Evolutionary conservation across 2,113 vertebrate genomes (phyloP).

Genomic region (Mastomys natalensis): DNA sequence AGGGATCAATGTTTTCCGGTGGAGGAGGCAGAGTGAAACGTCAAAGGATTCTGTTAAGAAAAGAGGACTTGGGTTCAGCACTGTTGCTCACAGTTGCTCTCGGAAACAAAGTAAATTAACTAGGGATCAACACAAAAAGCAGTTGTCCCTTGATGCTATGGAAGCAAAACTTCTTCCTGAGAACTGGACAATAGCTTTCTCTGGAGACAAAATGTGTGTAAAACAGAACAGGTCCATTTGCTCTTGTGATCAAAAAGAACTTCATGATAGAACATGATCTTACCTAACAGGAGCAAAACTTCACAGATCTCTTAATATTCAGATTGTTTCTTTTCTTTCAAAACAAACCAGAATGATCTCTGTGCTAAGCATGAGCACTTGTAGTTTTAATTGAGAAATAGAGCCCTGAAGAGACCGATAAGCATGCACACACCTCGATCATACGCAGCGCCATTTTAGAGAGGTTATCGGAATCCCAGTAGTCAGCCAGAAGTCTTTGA

Average conservation of each 20-base stretch:
- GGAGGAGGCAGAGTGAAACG: background rate
- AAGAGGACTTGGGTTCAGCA: background rate
- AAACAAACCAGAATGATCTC: background rate
- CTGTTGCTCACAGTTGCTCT: background rate
- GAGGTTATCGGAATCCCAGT: background rate
- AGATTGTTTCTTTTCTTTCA: background rate
- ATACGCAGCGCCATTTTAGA: background rate
- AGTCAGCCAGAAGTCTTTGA: background rate
- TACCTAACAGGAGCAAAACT: background rate
- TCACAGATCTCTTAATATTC: background rate
- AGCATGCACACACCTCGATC: background rate
- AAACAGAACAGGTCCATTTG: background rate
- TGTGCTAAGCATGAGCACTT: background rate
- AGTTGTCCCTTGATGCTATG: too few relatives aligned
- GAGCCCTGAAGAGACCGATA: background rate
- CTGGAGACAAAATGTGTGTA: background rate
- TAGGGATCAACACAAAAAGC: background rate
- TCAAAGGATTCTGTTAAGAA: background rate
- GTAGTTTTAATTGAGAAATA: background rate
- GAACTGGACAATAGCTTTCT: background rate
- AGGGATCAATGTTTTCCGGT: background rate
- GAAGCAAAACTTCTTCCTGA: background rate
- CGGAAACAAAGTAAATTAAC: background rate
- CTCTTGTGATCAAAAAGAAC: background rate
- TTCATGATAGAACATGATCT: background rate